Evolutionary conservation across 1,140 invertebrate species (phyloP).

Genomic region (Sycophila sp.): DNA sequence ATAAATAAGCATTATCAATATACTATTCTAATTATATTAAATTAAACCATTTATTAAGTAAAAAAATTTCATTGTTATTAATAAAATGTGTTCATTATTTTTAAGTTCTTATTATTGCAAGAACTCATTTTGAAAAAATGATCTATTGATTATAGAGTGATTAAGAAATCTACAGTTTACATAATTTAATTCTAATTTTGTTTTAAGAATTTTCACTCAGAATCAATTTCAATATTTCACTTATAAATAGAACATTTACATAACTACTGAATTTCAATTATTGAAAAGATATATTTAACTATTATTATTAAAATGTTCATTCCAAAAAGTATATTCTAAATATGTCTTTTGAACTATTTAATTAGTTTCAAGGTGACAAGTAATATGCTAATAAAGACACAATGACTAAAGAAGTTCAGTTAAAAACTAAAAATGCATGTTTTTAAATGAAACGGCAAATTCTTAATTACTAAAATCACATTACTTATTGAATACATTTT

Average conservation of each 20-base stretch:
- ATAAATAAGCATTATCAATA: no score
- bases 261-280: background rate
- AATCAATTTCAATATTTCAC: background rate
- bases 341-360: background rate
- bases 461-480: background rate
- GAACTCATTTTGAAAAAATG: no score
- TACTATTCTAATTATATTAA: no score
- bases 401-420: conserved; percentile 20
- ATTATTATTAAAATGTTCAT: background rate
- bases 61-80: background rate
- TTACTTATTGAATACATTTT: no score
- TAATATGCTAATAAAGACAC: background rate
- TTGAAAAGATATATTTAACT: background rate
- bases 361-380: conserved; percentile 12
- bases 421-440: conserved; percentile 17
- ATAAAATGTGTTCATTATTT: no score
- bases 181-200: background rate
- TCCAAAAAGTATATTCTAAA: background rate
- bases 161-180: background rate
- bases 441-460: conserved; percentile 16
- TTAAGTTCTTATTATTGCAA: no score
- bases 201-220: background rate
- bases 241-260: conserved; percentile 5
- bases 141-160: no score
- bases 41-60: background rate